These are phyloP conservation scores for Porites australiensis DNA, from an alignment of 64 coral and sea anemone genomes.

Conservation along the genomic window DNA sequence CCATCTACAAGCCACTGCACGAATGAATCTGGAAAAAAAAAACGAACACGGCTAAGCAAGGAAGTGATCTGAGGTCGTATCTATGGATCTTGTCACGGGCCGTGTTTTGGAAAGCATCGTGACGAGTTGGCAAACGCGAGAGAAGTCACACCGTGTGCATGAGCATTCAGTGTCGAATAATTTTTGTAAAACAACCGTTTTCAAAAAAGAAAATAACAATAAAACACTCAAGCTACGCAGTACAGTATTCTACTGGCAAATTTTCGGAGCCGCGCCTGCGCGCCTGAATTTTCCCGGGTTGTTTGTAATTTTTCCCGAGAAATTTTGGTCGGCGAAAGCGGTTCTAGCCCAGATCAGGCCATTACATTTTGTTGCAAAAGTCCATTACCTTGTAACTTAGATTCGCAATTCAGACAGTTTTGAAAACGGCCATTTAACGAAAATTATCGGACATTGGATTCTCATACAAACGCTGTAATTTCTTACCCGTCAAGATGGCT, in stretches of 20 bases:
- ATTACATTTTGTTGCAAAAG: neutral
- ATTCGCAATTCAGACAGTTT: neutral
- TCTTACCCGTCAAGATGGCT: too few relatives aligned
- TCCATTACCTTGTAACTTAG: neutral
- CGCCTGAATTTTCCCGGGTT: neutral
- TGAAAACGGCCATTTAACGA: neutral
- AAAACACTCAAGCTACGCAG: neutral
- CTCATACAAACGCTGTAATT: too few relatives aligned
- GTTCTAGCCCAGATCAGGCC: neutral
- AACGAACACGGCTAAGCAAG: too few relatives aligned
- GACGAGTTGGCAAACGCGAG: neutral
- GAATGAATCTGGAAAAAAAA: neutral
- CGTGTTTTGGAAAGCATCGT: too few relatives aligned
- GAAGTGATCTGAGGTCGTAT: too few relatives aligned
- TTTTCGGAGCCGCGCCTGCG: neutral
- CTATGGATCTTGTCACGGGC: too few relatives aligned
- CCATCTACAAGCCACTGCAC: slow-evolving; percentile 38
- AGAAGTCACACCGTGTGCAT: too few relatives aligned
- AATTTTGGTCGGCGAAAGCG: neutral
- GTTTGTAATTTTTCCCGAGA: too few relatives aligned
- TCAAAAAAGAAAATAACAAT: too few relatives aligned
- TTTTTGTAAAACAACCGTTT: too few relatives aligned
- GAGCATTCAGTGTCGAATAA: too few relatives aligned
- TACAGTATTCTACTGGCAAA: neutral
- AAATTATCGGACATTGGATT: too few relatives aligned